These are phyloP conservation scores for Siniperca chuatsi DNA, from an alignment of 2,113 vertebrate genomes.

Conservation along the genomic window DNA sequence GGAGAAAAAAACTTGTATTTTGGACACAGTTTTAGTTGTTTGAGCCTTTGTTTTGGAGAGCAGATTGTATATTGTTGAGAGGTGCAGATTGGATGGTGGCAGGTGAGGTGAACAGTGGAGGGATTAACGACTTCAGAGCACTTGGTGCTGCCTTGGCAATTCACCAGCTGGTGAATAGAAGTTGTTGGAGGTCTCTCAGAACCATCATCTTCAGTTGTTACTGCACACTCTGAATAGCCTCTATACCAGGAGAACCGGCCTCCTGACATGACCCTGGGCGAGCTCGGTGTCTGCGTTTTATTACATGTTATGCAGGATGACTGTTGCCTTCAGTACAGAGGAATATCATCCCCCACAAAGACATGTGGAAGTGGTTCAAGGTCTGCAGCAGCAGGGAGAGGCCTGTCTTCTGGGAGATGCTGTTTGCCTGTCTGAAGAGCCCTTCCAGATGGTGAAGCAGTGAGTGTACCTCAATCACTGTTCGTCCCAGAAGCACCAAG, in stretches of 20 bases:
- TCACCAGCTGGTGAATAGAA: slow-evolving; percentile 36
- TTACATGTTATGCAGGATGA: slow-evolving; percentile 2
- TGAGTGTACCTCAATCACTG: slow-evolving; percentile 64
- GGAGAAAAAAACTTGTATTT: background rate
- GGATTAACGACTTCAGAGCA: slow-evolving; percentile 43
- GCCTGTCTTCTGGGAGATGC: slow-evolving; percentile 42
- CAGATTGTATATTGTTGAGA: slow-evolving; percentile 37
- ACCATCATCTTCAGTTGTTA: slow-evolving; percentile 22
- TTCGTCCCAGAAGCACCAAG: slow-evolving; percentile 45
- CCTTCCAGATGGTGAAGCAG: slow-evolving; percentile 68
- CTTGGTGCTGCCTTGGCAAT: slow-evolving; percentile 23
- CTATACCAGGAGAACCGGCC: slow-evolving; percentile 5
- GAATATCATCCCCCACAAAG: slow-evolving; percentile 30
- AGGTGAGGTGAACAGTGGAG: slow-evolving; percentile 41
- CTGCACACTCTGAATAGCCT: slow-evolving; percentile 15
- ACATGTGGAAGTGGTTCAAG: slow-evolving; percentile 54
- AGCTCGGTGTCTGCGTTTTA: slow-evolving; percentile 5
- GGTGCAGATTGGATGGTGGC: slow-evolving; percentile 34
- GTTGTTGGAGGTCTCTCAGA: slow-evolving; percentile 28
- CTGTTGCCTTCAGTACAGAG: slow-evolving; percentile 17
- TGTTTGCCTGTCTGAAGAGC: slow-evolving; percentile 47
- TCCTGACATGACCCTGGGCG: slow-evolving; percentile 20
- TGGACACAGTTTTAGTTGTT: slow-evolving; percentile 6
- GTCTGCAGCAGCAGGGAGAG: slow-evolving; percentile 43
- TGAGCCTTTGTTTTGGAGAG: slow-evolving; percentile 14